These are phyloP conservation scores for Rhea americana DNA, from an alignment of 2,113 vertebrate species.

Conservation along the genomic window DNA sequence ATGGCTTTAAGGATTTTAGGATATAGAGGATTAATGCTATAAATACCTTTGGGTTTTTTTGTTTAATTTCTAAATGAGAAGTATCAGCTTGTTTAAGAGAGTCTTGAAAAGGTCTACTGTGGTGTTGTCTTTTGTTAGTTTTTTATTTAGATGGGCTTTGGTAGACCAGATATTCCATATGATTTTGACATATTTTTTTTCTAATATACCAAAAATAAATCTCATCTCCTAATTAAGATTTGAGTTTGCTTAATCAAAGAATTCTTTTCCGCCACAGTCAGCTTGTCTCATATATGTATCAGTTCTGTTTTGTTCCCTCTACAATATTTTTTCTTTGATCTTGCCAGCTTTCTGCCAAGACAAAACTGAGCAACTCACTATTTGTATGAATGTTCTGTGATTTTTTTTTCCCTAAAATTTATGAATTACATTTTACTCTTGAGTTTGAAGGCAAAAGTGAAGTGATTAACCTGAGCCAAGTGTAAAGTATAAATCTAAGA, in stretches of 20 bases:
- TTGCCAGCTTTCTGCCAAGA: not conserved
- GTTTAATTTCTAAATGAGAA: not conserved
- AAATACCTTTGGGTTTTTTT: no score
- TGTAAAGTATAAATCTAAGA: not conserved
- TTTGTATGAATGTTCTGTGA: not conserved
- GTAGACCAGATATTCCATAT: not conserved
- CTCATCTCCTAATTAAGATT: not conserved
- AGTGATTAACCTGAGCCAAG: not conserved
- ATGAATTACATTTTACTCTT: not conserved
- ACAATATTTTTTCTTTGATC: not conserved
- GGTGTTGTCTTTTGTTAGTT: not conserved
- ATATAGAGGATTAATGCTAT: no score
- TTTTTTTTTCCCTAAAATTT: not conserved
- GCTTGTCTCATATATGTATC: accelerated
- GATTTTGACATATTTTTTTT: not conserved
- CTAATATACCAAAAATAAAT: not conserved
- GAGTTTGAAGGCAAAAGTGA: not conserved
- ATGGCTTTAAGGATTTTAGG: no score
- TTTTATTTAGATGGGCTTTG: not conserved
- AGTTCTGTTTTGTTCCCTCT: not conserved
- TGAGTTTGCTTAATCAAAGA: slow-evolving; percentile 13
- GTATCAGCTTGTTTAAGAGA: not conserved
- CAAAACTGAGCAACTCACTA: not conserved
- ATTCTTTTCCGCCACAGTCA: not conserved
- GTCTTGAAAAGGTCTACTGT: no score